Percentiles rank a stretch among this genome's conserved stretches.
phyloP scores from a whole-genome alignment of 2,888 invertebrate genomes.

The Allolobophora icterica region DNA sequence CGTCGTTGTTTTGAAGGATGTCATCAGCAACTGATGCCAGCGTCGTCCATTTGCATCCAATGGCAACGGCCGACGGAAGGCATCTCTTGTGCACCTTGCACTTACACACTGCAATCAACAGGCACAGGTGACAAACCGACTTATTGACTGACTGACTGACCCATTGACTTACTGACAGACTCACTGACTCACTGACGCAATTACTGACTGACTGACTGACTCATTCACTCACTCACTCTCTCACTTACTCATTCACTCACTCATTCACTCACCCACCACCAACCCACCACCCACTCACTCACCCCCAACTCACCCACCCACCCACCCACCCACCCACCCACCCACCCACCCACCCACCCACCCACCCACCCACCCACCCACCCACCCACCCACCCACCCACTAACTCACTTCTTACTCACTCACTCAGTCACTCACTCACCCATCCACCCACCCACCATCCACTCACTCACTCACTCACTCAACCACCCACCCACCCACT shows the following conservation, averaged over 20 bases:
- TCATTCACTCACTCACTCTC: neutral
- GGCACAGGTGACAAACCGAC: neutral
- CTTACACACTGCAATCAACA: conserved; percentile 78
- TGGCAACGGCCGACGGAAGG: conserved; percentile 82
- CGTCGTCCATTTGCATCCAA: conserved; percentile 97
- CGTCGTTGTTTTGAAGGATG: conserved; percentile 70
- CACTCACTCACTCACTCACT: neutral
- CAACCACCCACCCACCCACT: neutral
- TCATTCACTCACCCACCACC: too few relatives aligned
- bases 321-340: neutral
- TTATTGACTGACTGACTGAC: neutral
- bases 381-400: too few relatives aligned
- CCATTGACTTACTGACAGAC: neutral
- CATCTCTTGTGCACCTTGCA: conserved; percentile 95
- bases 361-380: too few relatives aligned
- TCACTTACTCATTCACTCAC: neutral
- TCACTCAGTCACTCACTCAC: neutral
- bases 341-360: too few relatives aligned
- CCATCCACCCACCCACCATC: neutral
- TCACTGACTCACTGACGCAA: neutral
- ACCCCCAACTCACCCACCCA: neutral
- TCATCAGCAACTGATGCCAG: conserved; percentile 92
- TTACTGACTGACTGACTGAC: neutral
- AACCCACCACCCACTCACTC: neutral
- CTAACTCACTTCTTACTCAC: too few relatives aligned